phyloP scores from a whole-genome alignment of 2,888 invertebrate genomes.

The Nomada flava region DNA sequence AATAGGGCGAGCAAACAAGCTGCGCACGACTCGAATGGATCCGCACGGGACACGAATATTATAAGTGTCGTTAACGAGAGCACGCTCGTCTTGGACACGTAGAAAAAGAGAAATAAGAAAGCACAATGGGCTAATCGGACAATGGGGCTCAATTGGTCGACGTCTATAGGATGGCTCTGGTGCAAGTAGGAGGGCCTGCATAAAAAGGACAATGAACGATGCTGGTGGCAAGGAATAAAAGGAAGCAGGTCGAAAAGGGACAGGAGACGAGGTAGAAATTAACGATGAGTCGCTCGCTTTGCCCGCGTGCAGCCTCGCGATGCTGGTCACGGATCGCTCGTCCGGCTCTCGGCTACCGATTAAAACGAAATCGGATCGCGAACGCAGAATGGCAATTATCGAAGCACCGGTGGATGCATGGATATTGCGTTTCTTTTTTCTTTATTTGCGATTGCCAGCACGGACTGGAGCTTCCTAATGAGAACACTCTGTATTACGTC shows the following conservation, averaged over 20 bases:
- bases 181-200: slow-evolving; percentile 57
- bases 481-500: slow-evolving; percentile 39
- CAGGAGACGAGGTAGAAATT: slow-evolving; percentile 21
- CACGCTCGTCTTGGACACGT: slow-evolving; percentile 57
- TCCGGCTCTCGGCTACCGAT: slow-evolving; percentile 19
- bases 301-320: slow-evolving; percentile 13
- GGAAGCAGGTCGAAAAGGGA: slow-evolving; percentile 16
- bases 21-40: slow-evolving; percentile 29
- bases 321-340: slow-evolving; percentile 22
- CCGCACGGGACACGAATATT: slow-evolving; percentile 26
- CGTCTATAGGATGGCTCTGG: slow-evolving; percentile 55
- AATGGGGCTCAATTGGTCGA: slow-evolving; percentile 66
- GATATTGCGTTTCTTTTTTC: slow-evolving; percentile 42
- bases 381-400: slow-evolving; percentile 43
- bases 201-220: slow-evolving; percentile 66
- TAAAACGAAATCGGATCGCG: slow-evolving; percentile 45
- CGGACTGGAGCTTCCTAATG: slow-evolving; percentile 36
- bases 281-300: slow-evolving; percentile 38
- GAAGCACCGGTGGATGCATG: slow-evolving; percentile 33
- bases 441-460: slow-evolving; percentile 15
- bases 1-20: not conserved
- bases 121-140: slow-evolving; percentile 66
- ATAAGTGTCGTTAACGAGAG: slow-evolving; percentile 45
- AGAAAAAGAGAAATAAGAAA: slow-evolving; percentile 33
- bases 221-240: slow-evolving; percentile 39